phyloP scores from a whole-genome alignment of 2,797 vertebrate species.

The Emydoidea blandingii region DNA sequence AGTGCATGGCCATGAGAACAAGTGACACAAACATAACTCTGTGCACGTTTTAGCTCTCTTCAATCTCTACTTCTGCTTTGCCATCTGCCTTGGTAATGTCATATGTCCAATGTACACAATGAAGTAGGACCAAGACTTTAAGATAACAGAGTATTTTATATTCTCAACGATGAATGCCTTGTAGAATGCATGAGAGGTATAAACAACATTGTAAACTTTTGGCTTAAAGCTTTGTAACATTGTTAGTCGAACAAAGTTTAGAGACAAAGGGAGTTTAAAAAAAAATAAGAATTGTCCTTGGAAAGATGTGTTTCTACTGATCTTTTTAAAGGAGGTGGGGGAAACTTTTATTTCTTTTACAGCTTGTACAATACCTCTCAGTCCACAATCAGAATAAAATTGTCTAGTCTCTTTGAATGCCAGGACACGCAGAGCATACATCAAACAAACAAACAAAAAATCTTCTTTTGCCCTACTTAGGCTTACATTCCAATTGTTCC shows the following conservation, averaged over 20 bases:
- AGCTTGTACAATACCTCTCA: background rate
- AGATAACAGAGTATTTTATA: background rate
- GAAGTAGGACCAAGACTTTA: background rate
- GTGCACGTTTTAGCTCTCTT: background rate
- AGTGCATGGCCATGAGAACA: constrained; percentile 22
- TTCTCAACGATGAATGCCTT: background rate
- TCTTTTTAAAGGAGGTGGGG: background rate
- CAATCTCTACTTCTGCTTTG: background rate
- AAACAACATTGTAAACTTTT: background rate
- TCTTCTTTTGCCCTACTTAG: background rate
- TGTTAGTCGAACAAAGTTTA: background rate
- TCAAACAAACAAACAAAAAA: constrained; percentile 5
- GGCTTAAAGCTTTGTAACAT: background rate
- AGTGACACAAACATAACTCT: background rate
- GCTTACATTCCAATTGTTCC: background rate
- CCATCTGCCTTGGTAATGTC: background rate
- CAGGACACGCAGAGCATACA: background rate
- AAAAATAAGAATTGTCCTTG: background rate
- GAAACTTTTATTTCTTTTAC: background rate
- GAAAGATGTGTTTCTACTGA: background rate
- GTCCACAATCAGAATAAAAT: background rate
- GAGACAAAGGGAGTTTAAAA: background rate
- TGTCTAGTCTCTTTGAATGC: background rate
- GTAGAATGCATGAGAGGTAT: background rate
- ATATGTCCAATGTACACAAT: constrained; percentile 11